These are phyloP conservation scores for Hemicrepidius hirtus DNA, from an alignment of 2,888 invertebrate species.

Conservation along the genomic window DNA sequence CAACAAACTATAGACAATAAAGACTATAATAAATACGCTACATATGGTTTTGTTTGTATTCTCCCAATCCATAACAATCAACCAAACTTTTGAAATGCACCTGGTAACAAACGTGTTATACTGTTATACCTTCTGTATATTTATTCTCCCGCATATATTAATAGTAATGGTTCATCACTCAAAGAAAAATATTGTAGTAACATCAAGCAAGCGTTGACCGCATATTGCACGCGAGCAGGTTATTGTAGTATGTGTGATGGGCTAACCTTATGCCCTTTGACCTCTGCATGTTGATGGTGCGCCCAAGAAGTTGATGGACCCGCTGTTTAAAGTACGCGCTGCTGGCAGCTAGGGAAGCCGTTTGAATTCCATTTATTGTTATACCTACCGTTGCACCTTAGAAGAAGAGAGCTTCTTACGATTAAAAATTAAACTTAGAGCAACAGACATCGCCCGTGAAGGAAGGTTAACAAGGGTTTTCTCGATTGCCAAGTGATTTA, in stretches of 20 bases:
- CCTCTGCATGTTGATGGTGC: conserved; percentile 40
- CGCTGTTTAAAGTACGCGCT: conserved; percentile 24
- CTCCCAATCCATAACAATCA: too few species aligned
- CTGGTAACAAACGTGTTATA: background rate
- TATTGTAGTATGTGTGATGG: conserved; percentile 46
- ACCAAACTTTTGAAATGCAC: background rate
- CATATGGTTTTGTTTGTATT: background rate
- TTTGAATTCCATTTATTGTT: conserved; percentile 14
- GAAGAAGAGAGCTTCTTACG: conserved; percentile 8
- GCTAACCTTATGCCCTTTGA: conserved; percentile 45
- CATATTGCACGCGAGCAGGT: conserved; percentile 47
- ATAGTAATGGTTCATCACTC: conserved; percentile 1
- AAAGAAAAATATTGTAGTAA: conserved; percentile 16
- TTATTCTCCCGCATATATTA: conserved; percentile 1
- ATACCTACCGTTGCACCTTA: background rate
- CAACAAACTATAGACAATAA: conserved; percentile 50
- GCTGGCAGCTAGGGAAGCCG: conserved; percentile 26
- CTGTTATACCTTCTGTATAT: background rate
- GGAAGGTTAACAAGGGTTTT: background rate
- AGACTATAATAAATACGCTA: conserved; percentile 30
- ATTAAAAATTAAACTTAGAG: conserved; percentile 6
- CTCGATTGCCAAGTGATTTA: conserved; percentile 22
- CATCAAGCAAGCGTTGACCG: conserved; percentile 33
- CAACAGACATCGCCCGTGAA: conserved; percentile 4
- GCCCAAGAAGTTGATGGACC: conserved; percentile 34